phyloP scores from a whole-genome alignment of 2,797 vertebrate genomes.

The Chloroceryle amazona region DNA sequence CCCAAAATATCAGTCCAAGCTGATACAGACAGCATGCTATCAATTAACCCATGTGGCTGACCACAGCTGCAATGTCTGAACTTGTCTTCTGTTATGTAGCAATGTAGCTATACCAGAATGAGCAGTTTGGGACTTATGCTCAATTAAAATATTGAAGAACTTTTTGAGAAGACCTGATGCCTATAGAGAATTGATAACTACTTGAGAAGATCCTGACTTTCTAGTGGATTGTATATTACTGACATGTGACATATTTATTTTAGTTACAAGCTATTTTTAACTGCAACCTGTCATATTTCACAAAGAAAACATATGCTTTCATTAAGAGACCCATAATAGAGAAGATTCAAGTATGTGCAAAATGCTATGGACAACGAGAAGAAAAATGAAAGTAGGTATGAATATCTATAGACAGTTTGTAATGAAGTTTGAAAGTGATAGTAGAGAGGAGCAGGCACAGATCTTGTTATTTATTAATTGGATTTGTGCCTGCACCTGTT shows the following conservation, averaged over 20 bases:
- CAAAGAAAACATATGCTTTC: not conserved
- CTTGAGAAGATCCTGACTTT: not conserved
- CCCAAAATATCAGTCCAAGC: not conserved
- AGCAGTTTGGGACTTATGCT: not conserved
- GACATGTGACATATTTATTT: not conserved
- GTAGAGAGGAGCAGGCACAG: conserved; percentile 66
- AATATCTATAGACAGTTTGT: conserved; percentile 57
- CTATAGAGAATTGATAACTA: not conserved
- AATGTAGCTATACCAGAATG: not conserved
- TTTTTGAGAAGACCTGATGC: not conserved
- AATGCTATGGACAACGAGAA: not conserved
- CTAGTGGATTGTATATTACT: not conserved
- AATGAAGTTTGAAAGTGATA: conserved; percentile 67
- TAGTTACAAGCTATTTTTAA: not conserved
- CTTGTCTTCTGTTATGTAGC: not conserved
- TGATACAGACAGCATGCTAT: not conserved
- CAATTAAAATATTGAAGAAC: not conserved
- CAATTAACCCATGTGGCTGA: not conserved
- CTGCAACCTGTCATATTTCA: not conserved
- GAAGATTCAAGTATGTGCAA: not conserved
- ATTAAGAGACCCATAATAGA: not conserved
- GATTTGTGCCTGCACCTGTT: conserved; percentile 74
- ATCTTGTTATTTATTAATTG: conserved; percentile 74
- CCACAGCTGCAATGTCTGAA: not conserved
- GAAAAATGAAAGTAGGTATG: conserved; percentile 24